Conservation (phyloP, 2,113 vertebrate genomes). For the Podilymbus podiceps region DNA sequence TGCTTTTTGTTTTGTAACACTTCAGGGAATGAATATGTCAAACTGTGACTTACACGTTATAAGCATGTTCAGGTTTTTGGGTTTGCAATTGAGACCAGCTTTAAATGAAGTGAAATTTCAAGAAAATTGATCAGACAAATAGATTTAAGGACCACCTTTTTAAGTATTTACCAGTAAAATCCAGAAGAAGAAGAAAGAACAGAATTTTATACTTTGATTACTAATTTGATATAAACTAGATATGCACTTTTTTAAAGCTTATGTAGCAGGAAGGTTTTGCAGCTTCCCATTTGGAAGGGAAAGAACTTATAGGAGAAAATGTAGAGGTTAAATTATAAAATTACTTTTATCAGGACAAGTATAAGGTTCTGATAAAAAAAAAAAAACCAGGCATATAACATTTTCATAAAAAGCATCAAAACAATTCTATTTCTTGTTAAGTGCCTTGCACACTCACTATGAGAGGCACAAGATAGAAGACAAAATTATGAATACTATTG, state of each 20-base stretch:
- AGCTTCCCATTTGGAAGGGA: neutral
- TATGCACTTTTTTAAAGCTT: neutral
- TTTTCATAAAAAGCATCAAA: neutral
- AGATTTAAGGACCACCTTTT: neutral
- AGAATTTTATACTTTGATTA: neutral
- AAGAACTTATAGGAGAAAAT: neutral
- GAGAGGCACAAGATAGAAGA: neutral
- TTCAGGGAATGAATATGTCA: neutral
- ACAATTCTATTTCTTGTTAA: neutral
- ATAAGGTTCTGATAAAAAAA: neutral
- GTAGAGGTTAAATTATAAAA: neutral
- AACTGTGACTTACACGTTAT: neutral
- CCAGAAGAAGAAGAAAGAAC: neutral
- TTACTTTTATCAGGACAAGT: neutral
- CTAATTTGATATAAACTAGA: neutral
- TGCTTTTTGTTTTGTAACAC: neutral
- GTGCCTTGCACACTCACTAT: neutral
- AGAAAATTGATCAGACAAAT: neutral
- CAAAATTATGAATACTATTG: neutral
- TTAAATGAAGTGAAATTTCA: neutral
- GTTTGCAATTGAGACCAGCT: neutral
- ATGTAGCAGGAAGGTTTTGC: neutral
- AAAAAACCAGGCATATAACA: neutral
- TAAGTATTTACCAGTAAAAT: neutral
- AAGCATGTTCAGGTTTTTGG: neutral